These are phyloP conservation scores for Vollenhovia emeryi DNA, from an alignment of 1,140 invertebrate genomes.

Conservation along the genomic window DNA sequence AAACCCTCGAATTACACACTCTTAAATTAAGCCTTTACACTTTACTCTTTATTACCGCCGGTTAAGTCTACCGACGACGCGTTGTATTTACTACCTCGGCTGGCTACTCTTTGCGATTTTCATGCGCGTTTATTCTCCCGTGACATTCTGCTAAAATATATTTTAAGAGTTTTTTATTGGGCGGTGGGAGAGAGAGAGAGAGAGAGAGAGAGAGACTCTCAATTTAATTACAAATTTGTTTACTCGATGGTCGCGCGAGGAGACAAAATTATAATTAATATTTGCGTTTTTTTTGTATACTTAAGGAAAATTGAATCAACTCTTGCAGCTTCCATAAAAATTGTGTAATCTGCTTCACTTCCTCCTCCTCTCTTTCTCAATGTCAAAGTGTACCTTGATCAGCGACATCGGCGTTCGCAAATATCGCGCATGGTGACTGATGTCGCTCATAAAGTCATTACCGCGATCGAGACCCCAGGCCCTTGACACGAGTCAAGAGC, in stretches of 20 bases:
- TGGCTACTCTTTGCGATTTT: background rate
- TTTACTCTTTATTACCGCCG: constrained; percentile 25
- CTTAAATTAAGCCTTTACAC: constrained; percentile 38
- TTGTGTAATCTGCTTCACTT: background rate
- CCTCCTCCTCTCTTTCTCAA: background rate
- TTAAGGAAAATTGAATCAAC: background rate
- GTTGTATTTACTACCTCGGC: background rate
- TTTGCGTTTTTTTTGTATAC: background rate
- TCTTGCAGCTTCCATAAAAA: background rate
- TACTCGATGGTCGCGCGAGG: background rate
- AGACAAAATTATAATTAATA: background rate
- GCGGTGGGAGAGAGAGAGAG: background rate
- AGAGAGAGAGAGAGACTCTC: background rate
- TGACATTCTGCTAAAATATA: background rate
- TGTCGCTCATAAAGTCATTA: constrained; percentile 78
- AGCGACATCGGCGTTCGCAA: constrained; percentile 34
- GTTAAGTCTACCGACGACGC: constrained; percentile 39
- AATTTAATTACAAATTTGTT: constrained; percentile 18
- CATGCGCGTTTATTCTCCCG: background rate
- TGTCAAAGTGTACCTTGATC: background rate
- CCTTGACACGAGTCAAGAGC: constrained; percentile 77
- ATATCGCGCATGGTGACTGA: constrained; percentile 66
- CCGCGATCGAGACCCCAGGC: constrained; percentile 70
- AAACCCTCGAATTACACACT: constrained; percentile 35
- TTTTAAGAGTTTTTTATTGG: background rate